These are phyloP conservation scores for Cynopterus sphinx DNA, from an alignment of 2,797 vertebrate genomes.

Conservation along the genomic window DNA sequence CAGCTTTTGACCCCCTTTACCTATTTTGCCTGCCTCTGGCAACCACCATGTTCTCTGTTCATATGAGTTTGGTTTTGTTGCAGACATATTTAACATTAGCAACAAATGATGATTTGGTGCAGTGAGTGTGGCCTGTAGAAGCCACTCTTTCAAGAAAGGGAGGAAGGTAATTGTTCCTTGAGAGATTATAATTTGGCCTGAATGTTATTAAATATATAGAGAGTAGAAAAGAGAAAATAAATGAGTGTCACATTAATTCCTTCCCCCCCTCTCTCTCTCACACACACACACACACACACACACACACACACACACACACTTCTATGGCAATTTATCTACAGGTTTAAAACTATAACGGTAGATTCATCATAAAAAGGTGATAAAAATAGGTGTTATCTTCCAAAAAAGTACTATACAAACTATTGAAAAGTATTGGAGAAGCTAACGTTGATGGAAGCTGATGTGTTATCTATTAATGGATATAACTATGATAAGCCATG, in stretches of 20 bases:
- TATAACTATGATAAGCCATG: not conserved
- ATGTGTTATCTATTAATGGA: not conserved
- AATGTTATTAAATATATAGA: not conserved
- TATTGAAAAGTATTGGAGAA: not conserved
- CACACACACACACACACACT: not conserved
- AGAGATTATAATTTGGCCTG: not conserved
- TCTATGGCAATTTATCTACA: not conserved
- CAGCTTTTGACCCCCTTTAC: not conserved
- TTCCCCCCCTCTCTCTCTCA: accelerated
- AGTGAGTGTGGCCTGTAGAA: not conserved
- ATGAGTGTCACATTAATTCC: not conserved
- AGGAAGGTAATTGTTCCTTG: not conserved
- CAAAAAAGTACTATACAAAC: not conserved
- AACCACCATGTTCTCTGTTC: not conserved
- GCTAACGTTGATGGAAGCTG: not conserved
- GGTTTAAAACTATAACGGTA: not conserved
- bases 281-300: not conserved
- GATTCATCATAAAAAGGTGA: not conserved
- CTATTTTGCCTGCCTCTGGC: not conserved
- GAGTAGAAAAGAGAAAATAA: not conserved
- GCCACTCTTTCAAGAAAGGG: not conserved
- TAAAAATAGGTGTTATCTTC: not conserved
- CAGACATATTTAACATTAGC: not conserved
- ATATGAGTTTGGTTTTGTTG: not conserved
- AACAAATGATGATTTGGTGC: not conserved